Evolutionary conservation across 2,113 vertebrate genomes (phyloP).

Genomic region (Carassius auratus): DNA sequence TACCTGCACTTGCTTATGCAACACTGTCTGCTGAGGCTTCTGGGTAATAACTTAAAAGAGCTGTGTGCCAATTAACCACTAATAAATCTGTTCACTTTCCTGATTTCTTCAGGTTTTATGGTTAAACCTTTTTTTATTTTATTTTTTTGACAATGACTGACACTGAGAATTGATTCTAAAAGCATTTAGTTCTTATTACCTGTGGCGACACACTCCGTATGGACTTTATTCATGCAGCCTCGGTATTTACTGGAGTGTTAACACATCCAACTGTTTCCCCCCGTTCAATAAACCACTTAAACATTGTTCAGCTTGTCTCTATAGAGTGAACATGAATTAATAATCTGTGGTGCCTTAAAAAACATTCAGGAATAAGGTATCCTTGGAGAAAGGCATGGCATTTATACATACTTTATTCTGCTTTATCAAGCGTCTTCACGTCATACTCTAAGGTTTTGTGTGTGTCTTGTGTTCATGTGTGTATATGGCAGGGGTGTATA

Average conservation of each 20-base stretch:
- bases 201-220: neutral
- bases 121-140: neutral
- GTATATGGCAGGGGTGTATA: neutral
- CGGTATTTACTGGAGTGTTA: slow-evolving; percentile 9
- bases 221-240: neutral
- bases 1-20: neutral
- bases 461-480: neutral
- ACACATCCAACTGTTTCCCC: neutral
- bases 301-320: neutral
- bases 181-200: neutral
- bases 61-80: neutral
- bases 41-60: slow-evolving; percentile 12
- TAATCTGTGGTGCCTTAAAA: neutral
- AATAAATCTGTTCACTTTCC: neutral
- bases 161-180: neutral
- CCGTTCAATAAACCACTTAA: neutral
- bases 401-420: slow-evolving; percentile 43
- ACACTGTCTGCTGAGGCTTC: neutral
- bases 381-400: slow-evolving; percentile 23
- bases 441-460: slow-evolving; percentile 6
- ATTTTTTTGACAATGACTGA: neutral
- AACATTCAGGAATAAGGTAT: neutral
- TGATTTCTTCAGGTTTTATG: neutral
- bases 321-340: slow-evolving; percentile 23
- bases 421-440: slow-evolving; percentile 20